Base-by-base conservation (phyloP, 2,797 vertebrate species). In the Hozukius guyotensis region DNA sequence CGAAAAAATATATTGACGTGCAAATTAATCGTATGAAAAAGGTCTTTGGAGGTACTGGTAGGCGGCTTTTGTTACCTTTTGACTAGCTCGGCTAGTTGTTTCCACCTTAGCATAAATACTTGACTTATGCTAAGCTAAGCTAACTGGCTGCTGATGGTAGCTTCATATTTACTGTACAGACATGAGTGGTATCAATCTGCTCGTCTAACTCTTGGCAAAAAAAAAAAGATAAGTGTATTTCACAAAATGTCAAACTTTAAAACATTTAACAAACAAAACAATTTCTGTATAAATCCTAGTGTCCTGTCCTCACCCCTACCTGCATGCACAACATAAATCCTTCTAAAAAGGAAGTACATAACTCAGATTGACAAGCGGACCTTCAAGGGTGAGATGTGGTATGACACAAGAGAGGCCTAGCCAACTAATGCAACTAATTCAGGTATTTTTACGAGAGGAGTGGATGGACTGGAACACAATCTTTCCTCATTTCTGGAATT, bases 401-500 rank as follows among this genome's bases (percentile, higher is more conserved):
- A n/a, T 82, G 88, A 92, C 89, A 91, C 88, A 20, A 65, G 77
- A 81, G 80, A 84, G 64, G 82, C 81, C 82, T 61, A 83, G 87
- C 78, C 34, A 71, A 80, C 87, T 93, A 91, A 90, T 89, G 86
- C 82, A 72, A 46, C 84, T 82, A 84, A 91, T 90, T 91, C 87
- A 76, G 88, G 87, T 88, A 89, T 93, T 93, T 94, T 93, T 92
- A 90, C 85, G 90, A 89, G 90, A 83, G 86, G 84, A 80, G 83
- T 72, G 90, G 80, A 81, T 24, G 76, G 53, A 75, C 81, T 61
- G 81, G 83, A 92, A 85, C 80, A 18, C 73, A 81, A 71, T 72
- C 69, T 84, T 91, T 92, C 88, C 89, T 92, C 89, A 93, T 94
- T 91, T 93, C 75, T 93, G 73, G 86, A 93, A 95, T 95, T 94